These are phyloP conservation scores for Saxidomus purpurata DNA, from an alignment of 1,140 invertebrate genomes.

Conservation along the genomic window DNA sequence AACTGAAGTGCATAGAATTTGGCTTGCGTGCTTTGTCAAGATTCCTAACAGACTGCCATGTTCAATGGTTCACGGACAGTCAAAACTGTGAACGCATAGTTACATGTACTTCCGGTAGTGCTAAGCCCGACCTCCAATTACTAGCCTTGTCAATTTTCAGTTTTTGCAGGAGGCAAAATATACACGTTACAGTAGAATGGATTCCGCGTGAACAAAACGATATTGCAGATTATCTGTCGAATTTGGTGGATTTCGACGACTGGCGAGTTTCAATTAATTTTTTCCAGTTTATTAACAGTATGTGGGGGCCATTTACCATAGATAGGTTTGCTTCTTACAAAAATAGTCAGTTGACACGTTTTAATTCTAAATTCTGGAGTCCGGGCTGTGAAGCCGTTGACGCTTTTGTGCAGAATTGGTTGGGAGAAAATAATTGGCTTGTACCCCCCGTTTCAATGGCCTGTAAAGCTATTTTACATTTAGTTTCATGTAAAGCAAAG, in stretches of 20 bases:
- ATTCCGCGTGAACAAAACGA: constrained; percentile 5
- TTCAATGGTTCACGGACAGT: constrained; percentile 46
- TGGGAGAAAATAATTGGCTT: constrained; percentile 43
- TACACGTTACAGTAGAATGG: neutral
- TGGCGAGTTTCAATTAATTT: constrained; percentile 6
- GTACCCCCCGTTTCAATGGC: constrained; percentile 19
- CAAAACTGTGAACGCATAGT: neutral
- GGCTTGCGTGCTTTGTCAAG: neutral
- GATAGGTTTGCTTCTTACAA: constrained; percentile 20
- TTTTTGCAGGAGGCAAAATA: neutral
- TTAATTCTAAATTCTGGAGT: constrained; percentile 47
- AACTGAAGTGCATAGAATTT: neutral
- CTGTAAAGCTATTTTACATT: neutral
- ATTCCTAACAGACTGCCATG: neutral
- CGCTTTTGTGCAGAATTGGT: constrained; percentile 4
- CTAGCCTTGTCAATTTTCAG: neutral
- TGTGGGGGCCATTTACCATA: constrained; percentile 26
- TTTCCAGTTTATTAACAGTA: constrained; percentile 8
- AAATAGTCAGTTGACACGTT: neutral
- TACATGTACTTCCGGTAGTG: neutral
- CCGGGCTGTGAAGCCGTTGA: neutral
- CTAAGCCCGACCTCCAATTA: neutral
- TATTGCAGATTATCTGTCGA: constrained; percentile 22
- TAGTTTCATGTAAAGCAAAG: neutral
- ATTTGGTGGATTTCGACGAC: constrained; percentile 45